Percentiles rank a stretch among this genome's conserved stretches.
phyloP scores from a whole-genome alignment of 1,140 invertebrate genomes.

The Mylabris phalerata region DNA sequence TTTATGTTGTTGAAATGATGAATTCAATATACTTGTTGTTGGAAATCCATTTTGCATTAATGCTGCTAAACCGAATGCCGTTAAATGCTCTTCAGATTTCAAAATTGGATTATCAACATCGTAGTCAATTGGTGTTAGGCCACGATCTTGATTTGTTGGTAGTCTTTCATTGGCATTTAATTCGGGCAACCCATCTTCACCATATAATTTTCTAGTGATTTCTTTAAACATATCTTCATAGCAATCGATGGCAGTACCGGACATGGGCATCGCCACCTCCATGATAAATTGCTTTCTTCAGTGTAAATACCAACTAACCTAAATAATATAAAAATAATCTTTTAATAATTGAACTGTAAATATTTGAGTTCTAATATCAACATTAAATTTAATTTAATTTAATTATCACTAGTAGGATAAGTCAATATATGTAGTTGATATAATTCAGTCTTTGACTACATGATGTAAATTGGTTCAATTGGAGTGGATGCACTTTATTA shows the following conservation, averaged over 20 bases:
- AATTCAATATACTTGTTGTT: conserved; percentile 50
- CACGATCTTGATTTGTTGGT: conserved; percentile 38
- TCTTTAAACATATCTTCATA: conserved; percentile 79
- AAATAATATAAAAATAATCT: too few relatives aligned
- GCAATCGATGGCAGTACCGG: conserved; percentile 50
- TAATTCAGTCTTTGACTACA: too few relatives aligned
- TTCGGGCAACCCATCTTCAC: conserved; percentile 63
- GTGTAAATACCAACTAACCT: neutral
- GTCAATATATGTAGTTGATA: too few relatives aligned
- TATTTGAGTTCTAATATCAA: too few relatives aligned
- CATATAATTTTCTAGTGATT: conserved; percentile 83
- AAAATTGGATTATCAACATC: conserved; percentile 46
- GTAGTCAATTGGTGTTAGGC: conserved; percentile 42
- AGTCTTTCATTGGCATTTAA: conserved; percentile 42
- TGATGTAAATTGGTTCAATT: too few relatives aligned
- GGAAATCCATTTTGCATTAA: conserved; percentile 67
- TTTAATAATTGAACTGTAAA: too few relatives aligned
- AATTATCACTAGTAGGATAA: too few relatives aligned
- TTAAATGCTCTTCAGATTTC: conserved; percentile 59
- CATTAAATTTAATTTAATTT: too few relatives aligned
- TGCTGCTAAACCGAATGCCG: conserved; percentile 60
- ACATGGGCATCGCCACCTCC: conserved; percentile 47
- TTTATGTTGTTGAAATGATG: conserved; percentile 46
- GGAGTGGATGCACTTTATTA: too few relatives aligned
- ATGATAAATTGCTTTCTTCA: conserved; percentile 18